phyloP scores from a whole-genome alignment of 2,888 invertebrate genomes.

The Ochropleura leucogaster region DNA sequence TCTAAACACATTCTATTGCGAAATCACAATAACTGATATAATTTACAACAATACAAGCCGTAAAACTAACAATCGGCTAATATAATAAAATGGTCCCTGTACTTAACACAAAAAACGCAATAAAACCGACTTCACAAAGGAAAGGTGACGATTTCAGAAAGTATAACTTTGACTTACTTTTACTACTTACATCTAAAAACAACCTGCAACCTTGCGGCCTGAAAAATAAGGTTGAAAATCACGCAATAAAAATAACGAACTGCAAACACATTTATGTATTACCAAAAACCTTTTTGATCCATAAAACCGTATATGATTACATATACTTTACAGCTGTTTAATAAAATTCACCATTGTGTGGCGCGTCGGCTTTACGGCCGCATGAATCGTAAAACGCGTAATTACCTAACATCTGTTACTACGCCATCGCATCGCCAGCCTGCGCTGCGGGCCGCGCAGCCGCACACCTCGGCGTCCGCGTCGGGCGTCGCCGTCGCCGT shows the following conservation, averaged over 20 bases:
- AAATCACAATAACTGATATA: slow-evolving; percentile 39
- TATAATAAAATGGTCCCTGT: slow-evolving; percentile 53
- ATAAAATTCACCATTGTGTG: slow-evolving; percentile 73
- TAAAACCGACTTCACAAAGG: slow-evolving; percentile 60
- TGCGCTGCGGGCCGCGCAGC: not conserved
- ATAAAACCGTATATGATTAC: slow-evolving; percentile 70
- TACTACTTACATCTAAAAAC: not conserved
- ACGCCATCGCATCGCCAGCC: slow-evolving; percentile 24
- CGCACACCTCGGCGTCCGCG: too few relatives aligned
- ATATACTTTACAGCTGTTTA: slow-evolving; percentile 73
- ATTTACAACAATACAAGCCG: slow-evolving; percentile 45
- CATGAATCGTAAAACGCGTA: slow-evolving; percentile 62
- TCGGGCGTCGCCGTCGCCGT: too few relatives aligned
- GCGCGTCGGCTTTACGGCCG: slow-evolving; percentile 61
- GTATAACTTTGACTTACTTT: slow-evolving; percentile 27
- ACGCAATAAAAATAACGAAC: not conserved
- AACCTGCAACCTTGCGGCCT: not conserved
- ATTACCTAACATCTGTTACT: slow-evolving; percentile 69
- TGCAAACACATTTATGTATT: slow-evolving; percentile 36
- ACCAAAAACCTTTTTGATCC: slow-evolving; percentile 64
- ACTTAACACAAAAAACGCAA: slow-evolving; percentile 49
- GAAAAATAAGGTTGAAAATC: not conserved
- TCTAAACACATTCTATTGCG: slow-evolving; percentile 20
- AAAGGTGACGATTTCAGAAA: slow-evolving; percentile 63
- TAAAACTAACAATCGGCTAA: slow-evolving; percentile 61